A percentile compares a stretch with the other conserved stretches of the same genome.
phyloP scores from a whole-genome alignment of 2,888 invertebrate genomes.

The Cheilosia vernalis region DNA sequence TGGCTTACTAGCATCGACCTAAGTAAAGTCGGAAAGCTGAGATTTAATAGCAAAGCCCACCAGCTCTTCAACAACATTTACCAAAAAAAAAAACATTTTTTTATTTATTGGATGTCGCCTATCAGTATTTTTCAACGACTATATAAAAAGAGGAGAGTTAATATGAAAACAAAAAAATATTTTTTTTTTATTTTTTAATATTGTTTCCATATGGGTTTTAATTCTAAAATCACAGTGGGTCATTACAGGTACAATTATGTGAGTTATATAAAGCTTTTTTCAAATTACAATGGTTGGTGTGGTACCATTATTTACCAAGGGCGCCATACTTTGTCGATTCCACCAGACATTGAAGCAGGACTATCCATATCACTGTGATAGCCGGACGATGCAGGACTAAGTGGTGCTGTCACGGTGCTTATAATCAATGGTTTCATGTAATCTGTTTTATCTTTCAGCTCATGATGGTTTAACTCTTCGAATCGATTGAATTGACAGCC shows the following conservation, averaged over 20 bases:
- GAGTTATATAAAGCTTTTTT: constrained; percentile 53
- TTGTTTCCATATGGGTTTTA: not conserved
- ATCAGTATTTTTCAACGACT: too few species aligned
- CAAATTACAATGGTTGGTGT: not conserved
- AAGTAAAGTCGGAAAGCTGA: too few species aligned
- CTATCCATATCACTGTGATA: constrained; percentile 81
- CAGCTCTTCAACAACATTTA: too few species aligned
- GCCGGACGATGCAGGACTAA: constrained; percentile 81
- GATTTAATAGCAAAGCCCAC: too few species aligned
- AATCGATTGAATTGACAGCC: constrained; percentile 89
- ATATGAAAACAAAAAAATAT: too few species aligned
- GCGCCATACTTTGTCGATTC: constrained; percentile 78
- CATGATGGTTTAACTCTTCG: constrained; percentile 77
- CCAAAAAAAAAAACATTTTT: too few species aligned
- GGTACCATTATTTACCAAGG: constrained; percentile 77
- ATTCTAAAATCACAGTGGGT: constrained; percentile 40
- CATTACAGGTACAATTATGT: constrained; percentile 37
- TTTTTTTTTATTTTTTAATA: too few species aligned
- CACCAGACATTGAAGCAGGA: constrained; percentile 77
- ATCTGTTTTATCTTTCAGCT: constrained; percentile 11
- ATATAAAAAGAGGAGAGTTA: too few species aligned
- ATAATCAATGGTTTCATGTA: constrained; percentile 70
- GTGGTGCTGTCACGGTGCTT: constrained; percentile 77
- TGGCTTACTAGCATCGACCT: too few species aligned
- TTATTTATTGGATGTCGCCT: too few species aligned